Evolutionary conservation across 2,888 invertebrate species (phyloP), one percentile per base, ranked within the genome.

Genomic region (Thereva unica): DNA sequence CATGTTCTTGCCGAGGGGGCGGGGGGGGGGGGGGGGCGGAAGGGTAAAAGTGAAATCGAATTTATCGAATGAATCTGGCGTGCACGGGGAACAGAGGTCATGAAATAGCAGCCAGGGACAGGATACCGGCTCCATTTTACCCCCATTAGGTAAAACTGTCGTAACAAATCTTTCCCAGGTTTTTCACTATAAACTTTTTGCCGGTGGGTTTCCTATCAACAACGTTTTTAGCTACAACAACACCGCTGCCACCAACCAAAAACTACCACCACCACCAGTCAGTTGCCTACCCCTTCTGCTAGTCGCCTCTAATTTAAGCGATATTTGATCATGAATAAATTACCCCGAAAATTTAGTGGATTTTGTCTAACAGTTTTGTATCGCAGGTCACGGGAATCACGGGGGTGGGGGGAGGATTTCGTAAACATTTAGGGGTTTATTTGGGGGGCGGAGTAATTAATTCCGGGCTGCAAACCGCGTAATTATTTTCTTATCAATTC

Each of bases 241-340:
- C 23, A 23, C 23, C 23, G 23, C 23, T 23, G 23, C 23, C 23
- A 23, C 23, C 23, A 1, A 23, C 23, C 23, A 23, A 23, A 23
- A 23, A 23, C n/a, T n/a, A 23, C 23, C 2, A 23, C 23, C 23
- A 10, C 49, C 49, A 41, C 41, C 7, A 23, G 12, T 9, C 7
- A 12, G 41, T 10, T 23, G 40, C n/a, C 23, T 12, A 6, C 47
- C n/a, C 49, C 37, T 41, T 2, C 23, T 23, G 23, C 23, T 41
- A 12, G 10, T 37, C 7, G 9, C 59, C 23, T 38, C 55, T 44
- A 47, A 54, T 52, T 64, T 64, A 59, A 68, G 65, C 59, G 64
- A 65, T 68, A 68, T 65, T 68, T 65, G 65, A 53, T 65, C 65
- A 68, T 68, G 68, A 68, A 68, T 68, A 68, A 68, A 68, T 68